These are phyloP conservation scores for Sebastes wilsoni DNA, from an alignment of 2,797 vertebrate genomes.

Conservation along the genomic window DNA sequence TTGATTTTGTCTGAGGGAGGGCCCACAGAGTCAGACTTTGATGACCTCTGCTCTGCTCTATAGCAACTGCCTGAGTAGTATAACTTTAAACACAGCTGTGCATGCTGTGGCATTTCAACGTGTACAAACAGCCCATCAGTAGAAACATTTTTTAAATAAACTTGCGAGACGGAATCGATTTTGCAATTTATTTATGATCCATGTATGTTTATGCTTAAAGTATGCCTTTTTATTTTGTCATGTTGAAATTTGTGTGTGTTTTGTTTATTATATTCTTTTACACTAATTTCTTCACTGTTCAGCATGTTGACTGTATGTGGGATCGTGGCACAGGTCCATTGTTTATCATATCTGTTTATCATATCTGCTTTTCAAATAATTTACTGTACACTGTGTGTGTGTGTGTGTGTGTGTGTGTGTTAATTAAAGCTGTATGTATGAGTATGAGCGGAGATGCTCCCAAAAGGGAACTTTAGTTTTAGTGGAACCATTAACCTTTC, in stretches of 20 bases:
- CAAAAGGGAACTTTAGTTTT: slow-evolving; percentile 40
- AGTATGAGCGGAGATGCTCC: slow-evolving; percentile 80
- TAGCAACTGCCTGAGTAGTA: too few species aligned
- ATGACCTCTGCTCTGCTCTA: too few species aligned
- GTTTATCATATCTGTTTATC: slow-evolving; percentile 9
- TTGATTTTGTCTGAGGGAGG: too few species aligned
- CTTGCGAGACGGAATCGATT: neutral
- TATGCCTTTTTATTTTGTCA: neutral
- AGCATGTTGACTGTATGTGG: neutral
- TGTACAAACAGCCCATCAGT: too few species aligned
- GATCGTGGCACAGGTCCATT: neutral
- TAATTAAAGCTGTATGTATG: slow-evolving; percentile 85
- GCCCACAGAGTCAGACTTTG: too few species aligned
- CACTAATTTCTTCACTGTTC: neutral
- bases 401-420: slow-evolving; percentile 60
- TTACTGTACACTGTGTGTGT: slow-evolving; percentile 30
- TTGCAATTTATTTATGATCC: neutral
- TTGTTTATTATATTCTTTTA: neutral
- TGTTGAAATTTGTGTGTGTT: neutral
- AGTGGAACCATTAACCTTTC: slow-evolving; percentile 90
- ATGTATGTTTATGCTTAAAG: neutral
- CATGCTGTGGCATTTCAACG: too few species aligned
- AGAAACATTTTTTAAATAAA: too few species aligned
- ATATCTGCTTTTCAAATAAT: slow-evolving; percentile 13
- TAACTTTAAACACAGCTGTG: too few species aligned